These are phyloP conservation scores for Drosophila pachea DNA, from an alignment of 1,140 invertebrate species.

Conservation along the genomic window DNA sequence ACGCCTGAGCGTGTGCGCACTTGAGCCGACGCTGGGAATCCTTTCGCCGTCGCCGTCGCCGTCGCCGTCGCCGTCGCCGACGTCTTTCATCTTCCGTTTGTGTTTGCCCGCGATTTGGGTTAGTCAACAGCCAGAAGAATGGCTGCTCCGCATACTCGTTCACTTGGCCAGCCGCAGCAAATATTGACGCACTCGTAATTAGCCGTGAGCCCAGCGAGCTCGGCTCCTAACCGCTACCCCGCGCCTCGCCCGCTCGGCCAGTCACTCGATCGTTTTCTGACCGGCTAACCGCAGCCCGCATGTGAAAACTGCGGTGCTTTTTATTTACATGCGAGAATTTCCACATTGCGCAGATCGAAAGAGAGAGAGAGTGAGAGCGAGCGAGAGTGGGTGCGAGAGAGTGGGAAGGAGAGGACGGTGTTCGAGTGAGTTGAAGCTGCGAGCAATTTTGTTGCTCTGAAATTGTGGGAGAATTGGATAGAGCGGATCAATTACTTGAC, in stretches of 20 bases:
- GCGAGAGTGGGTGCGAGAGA: background rate
- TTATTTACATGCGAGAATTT: conserved; percentile 22
- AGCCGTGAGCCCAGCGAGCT: conserved; percentile 28
- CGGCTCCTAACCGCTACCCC: background rate
- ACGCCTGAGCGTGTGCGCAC: conserved; percentile 61
- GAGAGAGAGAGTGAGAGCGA: background rate
- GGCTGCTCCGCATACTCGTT: conserved; percentile 27
- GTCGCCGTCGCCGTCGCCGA: conserved; percentile 20
- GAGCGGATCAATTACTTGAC: conserved; percentile 5
- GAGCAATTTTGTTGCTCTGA: background rate
- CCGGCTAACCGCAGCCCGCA: conserved; percentile 57
- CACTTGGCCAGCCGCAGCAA: conserved; percentile 38
- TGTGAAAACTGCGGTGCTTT: conserved; percentile 46
- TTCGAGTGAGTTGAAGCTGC: conserved; percentile 17
- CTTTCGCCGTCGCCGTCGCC: conserved; percentile 51
- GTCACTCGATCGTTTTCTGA: conserved; percentile 14
- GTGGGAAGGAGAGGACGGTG: background rate
- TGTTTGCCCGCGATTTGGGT: conserved; percentile 53
- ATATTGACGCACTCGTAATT: conserved; percentile 64
- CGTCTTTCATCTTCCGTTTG: conserved; percentile 58
- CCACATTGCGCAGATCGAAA: too few species aligned
- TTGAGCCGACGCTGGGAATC: conserved; percentile 58
- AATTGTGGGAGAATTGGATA: conserved; percentile 16
- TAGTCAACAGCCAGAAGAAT: conserved; percentile 48
- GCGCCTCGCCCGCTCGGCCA: background rate